Conservation (phyloP, 2,888 invertebrate species). For the Pristionchus arcanus region DNA sequence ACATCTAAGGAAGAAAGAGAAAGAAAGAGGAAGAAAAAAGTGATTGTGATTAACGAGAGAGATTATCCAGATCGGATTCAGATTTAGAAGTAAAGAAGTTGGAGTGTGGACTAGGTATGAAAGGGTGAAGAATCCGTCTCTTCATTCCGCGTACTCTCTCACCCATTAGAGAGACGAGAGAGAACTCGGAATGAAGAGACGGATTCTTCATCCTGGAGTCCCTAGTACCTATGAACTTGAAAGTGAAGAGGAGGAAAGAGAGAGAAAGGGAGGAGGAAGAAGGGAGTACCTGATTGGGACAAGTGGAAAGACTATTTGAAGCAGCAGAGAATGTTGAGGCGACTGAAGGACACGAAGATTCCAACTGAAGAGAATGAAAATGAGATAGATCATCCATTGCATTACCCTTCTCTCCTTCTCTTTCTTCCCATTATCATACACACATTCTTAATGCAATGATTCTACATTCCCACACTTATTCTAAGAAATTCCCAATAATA, state of each 20-base stretch:
- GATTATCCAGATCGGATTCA: background rate
- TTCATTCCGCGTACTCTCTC: no score
- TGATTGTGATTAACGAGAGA: background rate
- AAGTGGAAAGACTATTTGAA: constrained; percentile 44
- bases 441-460: no score
- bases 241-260: no score
- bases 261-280: background rate
- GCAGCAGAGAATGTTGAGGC: constrained; percentile 56
- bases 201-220: no score
- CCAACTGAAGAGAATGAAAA: constrained; percentile 53
- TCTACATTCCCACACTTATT: no score
- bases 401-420: no score
- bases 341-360: constrained; percentile 55
- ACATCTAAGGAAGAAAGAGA: background rate
- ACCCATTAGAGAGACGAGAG: no score
- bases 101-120: background rate
- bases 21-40: background rate
- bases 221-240: no score
- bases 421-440: no score
- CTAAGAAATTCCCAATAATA: no score
- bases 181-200: no score
- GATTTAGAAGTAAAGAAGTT: background rate
- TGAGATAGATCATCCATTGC: no score
- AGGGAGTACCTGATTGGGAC: constrained; percentile 22
- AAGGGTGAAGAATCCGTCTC: background rate